phyloP scores from a whole-genome alignment of 2,113 vertebrate species.

The Macrotus californicus region DNA sequence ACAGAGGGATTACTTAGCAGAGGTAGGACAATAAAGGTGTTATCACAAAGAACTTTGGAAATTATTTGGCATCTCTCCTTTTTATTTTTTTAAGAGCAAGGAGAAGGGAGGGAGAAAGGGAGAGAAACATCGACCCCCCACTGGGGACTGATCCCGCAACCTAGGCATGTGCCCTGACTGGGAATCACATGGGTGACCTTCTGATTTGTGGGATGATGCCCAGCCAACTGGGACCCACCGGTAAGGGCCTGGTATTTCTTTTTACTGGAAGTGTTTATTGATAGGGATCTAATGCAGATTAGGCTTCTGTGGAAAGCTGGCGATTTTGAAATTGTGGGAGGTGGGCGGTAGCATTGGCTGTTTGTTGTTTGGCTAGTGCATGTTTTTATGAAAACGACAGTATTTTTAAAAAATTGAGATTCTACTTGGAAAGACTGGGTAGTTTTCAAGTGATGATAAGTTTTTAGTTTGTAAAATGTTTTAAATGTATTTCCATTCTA shows the following conservation, averaged over 20 bases:
- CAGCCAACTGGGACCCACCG: no score
- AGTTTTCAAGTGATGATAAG: background rate
- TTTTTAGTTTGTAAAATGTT: slow-evolving; percentile 1
- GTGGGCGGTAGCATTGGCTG: background rate
- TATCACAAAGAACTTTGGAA: background rate
- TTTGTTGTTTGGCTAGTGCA: background rate
- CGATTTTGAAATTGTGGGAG: background rate
- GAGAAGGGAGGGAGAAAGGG: no score
- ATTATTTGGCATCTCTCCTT: background rate
- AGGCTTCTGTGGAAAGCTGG: slow-evolving; percentile 7
- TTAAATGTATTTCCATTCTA: background rate
- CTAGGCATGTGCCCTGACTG: no score
- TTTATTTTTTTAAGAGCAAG: no score
- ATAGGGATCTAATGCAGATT: background rate
- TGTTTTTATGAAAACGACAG: background rate
- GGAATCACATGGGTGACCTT: no score
- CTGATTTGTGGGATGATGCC: no score
- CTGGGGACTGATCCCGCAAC: no score
- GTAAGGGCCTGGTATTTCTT: background rate
- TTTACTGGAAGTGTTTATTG: background rate
- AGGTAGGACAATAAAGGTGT: background rate
- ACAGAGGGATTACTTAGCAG: background rate
- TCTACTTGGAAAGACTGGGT: background rate
- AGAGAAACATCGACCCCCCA: no score
- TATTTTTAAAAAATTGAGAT: background rate